phyloP scores from a whole-genome alignment of 2,888 invertebrate genomes.

The Cephus pulcher region DNA sequence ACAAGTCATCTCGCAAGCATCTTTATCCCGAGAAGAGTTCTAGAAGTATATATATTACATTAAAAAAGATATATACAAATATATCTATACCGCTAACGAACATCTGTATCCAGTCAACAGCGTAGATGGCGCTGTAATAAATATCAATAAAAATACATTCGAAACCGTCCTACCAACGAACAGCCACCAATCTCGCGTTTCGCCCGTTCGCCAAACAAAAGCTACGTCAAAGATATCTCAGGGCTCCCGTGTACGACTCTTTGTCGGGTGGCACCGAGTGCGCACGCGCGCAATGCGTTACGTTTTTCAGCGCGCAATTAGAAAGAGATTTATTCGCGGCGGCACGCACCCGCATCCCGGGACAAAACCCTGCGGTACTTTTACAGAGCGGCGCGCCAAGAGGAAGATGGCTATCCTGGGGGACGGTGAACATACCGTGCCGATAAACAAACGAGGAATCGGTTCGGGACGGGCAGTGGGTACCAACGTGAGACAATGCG shows the following conservation, averaged over 20 bases:
- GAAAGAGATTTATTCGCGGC: slow-evolving; percentile 61
- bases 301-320: slow-evolving; percentile 60
- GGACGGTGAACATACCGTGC: slow-evolving; percentile 18
- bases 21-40: neutral
- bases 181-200: too few relatives aligned
- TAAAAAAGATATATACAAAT: neutral
- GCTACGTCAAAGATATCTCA: too few relatives aligned
- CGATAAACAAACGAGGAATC: slow-evolving; percentile 22
- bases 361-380: neutral
- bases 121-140: slow-evolving; percentile 34
- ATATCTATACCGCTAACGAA: too few relatives aligned
- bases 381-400: slow-evolving; percentile 11
- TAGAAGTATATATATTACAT: neutral
- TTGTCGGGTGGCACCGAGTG: slow-evolving; percentile 55
- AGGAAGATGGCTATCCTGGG: slow-evolving; percentile 10
- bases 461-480: slow-evolving; percentile 3
- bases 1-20: too few relatives aligned
- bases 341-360: slow-evolving; percentile 38
- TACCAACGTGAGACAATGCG: slow-evolving; percentile 43
- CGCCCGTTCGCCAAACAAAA: too few relatives aligned
- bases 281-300: slow-evolving; percentile 30
- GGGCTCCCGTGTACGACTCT: slow-evolving; percentile 29
- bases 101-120: too few relatives aligned
- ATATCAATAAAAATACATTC: slow-evolving; percentile 52
- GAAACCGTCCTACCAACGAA: neutral